These are phyloP conservation scores for Amphiprion ocellaris DNA, from an alignment of 2,113 vertebrate genomes.

Conservation along the genomic window DNA sequence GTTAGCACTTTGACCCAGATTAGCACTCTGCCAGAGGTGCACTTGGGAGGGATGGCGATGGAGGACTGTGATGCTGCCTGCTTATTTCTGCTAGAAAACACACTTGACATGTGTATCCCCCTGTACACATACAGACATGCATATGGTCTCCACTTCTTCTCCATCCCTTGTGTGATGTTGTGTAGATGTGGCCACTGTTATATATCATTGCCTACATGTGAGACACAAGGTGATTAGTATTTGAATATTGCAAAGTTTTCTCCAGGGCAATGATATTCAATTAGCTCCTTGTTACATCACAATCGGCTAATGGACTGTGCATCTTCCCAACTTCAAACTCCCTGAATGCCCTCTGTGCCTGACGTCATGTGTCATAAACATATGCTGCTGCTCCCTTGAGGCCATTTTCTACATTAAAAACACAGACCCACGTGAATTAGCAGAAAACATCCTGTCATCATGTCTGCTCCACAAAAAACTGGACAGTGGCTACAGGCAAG, in stretches of 20 bases:
- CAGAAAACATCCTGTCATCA: slow-evolving; percentile 64
- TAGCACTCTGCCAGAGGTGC: slow-evolving; percentile 68
- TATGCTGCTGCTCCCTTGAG: slow-evolving; percentile 55
- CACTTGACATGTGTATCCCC: slow-evolving; percentile 29
- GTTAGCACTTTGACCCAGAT: slow-evolving; percentile 85
- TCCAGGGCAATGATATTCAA: slow-evolving; percentile 52
- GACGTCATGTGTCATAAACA: slow-evolving; percentile 66
- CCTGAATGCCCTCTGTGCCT: slow-evolving; percentile 27
- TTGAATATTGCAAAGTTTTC: slow-evolving; percentile 31
- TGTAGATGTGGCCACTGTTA: slow-evolving; percentile 10
- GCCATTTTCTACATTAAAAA: slow-evolving; percentile 61
- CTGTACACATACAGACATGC: slow-evolving; percentile 25
- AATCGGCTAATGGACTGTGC: slow-evolving; percentile 35
- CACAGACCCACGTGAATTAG: slow-evolving; percentile 46
- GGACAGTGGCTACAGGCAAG: slow-evolving; percentile 44
- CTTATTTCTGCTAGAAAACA: slow-evolving; percentile 56
- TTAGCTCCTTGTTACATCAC: slow-evolving; percentile 52
- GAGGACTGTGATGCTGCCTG: slow-evolving; percentile 43
- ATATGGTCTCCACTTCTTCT: slow-evolving; percentile 24
- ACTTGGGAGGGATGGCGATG: slow-evolving; percentile 61
- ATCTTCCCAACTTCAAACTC: slow-evolving; percentile 26
- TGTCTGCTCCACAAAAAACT: slow-evolving; percentile 26
- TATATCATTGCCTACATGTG: slow-evolving; percentile 41
- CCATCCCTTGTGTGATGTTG: slow-evolving; percentile 37
- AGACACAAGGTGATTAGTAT: slow-evolving; percentile 52